Percentiles rank a stretch among this genome's conserved stretches.
phyloP scores from a whole-genome alignment of 1,140 invertebrate genomes.

The Hypsibius dujardini region DNA sequence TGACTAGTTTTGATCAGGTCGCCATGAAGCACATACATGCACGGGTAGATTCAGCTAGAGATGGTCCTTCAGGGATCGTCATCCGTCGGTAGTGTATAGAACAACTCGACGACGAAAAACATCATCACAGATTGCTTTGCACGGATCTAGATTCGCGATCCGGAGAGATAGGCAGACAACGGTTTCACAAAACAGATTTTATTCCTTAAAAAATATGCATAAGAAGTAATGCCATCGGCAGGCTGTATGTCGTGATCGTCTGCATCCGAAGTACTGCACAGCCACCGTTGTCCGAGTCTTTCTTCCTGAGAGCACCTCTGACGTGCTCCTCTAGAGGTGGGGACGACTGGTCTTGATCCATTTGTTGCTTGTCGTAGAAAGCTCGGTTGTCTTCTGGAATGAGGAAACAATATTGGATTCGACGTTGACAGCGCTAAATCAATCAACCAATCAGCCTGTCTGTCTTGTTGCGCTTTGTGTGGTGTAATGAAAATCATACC shows the following conservation, averaged over 20 bases:
- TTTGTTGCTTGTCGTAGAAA: conserved; percentile 13
- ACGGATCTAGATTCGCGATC: no score
- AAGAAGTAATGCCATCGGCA: not conserved
- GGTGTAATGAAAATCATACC: no score
- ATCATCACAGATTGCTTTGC: no score
- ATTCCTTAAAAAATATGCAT: not conserved
- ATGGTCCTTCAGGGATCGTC: no score
- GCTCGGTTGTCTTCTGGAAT: not conserved
- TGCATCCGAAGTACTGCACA: not conserved
- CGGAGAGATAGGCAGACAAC: no score
- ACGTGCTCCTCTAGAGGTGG: not conserved
- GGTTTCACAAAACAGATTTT: not conserved
- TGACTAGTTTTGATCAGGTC: no score
- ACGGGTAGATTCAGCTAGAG: no score
- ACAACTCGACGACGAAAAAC: no score
- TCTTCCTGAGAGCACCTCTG: not conserved
- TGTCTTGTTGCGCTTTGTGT: not conserved
- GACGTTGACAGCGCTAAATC: not conserved
- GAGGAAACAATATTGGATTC: not conserved
- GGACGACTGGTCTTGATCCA: not conserved
- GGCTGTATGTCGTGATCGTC: not conserved
- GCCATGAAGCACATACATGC: no score
- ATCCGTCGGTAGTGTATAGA: no score
- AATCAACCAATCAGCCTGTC: not conserved
- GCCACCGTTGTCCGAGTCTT: not conserved